Evolutionary conservation across 1,140 invertebrate genomes (phyloP).

Genomic region (Gryon sp.): DNA sequence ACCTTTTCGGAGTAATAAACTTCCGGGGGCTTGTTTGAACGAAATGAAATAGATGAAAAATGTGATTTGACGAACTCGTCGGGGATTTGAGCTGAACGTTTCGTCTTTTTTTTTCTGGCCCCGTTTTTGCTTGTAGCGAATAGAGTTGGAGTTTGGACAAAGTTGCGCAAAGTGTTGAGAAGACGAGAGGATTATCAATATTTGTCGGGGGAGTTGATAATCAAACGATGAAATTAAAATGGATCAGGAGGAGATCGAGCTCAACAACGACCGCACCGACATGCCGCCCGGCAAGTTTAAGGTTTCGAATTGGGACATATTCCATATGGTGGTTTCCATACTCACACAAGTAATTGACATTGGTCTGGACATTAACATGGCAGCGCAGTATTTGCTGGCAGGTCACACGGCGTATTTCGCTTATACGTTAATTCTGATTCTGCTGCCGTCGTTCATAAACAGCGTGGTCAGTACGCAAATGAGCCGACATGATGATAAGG

Average conservation of each 20-base stretch:
- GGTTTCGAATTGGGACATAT: conserved; percentile 77
- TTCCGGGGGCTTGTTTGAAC: no score
- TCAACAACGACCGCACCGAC: conserved; percentile 68
- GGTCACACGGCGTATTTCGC: conserved; percentile 74
- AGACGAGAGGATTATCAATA: conserved; percentile 54
- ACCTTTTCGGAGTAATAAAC: no score
- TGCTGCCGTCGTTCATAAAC: conserved; percentile 80
- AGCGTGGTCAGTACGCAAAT: conserved; percentile 80
- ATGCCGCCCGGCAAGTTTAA: conserved; percentile 68
- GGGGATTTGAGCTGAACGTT: conserved; percentile 18
- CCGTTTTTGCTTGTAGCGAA: conserved; percentile 51
- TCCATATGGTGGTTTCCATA: conserved; percentile 77
- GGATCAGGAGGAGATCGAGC: conserved; percentile 39
- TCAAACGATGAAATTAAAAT: conserved; percentile 60
- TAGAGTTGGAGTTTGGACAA: neutral
- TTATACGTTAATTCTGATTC: conserved; percentile 78
- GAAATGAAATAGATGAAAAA: conserved; percentile 22
- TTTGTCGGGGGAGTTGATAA: no score
- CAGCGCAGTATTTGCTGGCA: conserved; percentile 74
- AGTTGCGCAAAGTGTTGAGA: conserved; percentile 42
- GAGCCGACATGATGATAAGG: conserved; percentile 76
- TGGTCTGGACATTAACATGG: conserved; percentile 79
- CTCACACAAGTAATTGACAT: conserved; percentile 79
- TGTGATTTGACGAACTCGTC: conserved; percentile 9
- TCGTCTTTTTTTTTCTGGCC: no score